Conservation (phyloP, 2,797 vertebrate genomes). For the Rhinogobio ventralis region DNA sequence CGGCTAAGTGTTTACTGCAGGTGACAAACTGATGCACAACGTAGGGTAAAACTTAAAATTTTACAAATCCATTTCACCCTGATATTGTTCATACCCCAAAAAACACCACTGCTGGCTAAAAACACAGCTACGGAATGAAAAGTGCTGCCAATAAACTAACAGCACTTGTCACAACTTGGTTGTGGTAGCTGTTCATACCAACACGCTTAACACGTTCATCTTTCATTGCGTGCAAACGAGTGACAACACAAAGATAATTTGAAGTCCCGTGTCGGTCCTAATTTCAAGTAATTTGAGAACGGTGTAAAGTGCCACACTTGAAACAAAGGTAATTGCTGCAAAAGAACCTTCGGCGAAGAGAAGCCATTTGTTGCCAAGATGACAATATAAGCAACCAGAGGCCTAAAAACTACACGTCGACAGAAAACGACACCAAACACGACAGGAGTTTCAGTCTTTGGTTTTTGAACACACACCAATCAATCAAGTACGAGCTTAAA, state of each 20-base stretch:
- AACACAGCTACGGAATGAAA: not conserved
- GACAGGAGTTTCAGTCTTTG: not conserved
- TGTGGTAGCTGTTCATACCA: not conserved
- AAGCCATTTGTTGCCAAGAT: slow-evolving; percentile 27
- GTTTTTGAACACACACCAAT: slow-evolving; percentile 53
- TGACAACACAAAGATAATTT: not conserved
- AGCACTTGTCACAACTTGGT: not conserved
- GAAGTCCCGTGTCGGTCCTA: not conserved
- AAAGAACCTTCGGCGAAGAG: not conserved
- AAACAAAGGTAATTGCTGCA: slow-evolving; percentile 24
- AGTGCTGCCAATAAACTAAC: not conserved
- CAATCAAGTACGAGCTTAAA: slow-evolving; percentile 58
- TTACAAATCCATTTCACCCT: not conserved
- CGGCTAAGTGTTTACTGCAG: not conserved
- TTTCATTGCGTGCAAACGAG: not conserved
- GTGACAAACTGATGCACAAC: not conserved
- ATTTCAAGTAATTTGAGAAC: slow-evolving; percentile 12
- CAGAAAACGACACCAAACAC: slow-evolving; percentile 7
- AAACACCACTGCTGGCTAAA: not conserved
- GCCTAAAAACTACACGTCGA: not conserved
- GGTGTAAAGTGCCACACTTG: slow-evolving; percentile 4
- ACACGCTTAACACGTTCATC: not conserved
- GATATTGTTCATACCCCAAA: not conserved
- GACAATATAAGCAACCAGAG: not conserved
- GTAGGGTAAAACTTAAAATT: not conserved